Base-by-base conservation (phyloP, 1,140 invertebrate species). In the Drosophila bocki region DNA sequence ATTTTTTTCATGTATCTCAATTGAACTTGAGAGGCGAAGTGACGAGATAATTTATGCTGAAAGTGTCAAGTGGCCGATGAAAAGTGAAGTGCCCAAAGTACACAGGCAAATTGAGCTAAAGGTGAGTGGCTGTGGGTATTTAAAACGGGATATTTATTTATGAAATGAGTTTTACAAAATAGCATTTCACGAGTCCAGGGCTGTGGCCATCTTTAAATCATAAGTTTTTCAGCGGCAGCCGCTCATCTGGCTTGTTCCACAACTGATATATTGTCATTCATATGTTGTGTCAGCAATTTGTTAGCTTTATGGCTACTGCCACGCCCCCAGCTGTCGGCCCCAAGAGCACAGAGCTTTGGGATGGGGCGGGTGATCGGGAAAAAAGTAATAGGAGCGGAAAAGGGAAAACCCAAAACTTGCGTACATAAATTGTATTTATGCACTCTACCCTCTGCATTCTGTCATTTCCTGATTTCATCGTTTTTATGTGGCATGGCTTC, bases 271-370 rank as follows among this genome's bases (percentile, higher is more conserved):
- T 74, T 74, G 70, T 72, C 70, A 74, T 74, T 74, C 70, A 74
- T 74, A 74, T 74, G 70, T 72, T 74, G 70, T 74, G 70, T 74
- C 70, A 74, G 70, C 70, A 74, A 74, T 74, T 74, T 74, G 70
- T 74, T 74, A 74, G 70, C 68, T 74, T 74, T 74, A 74, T 74
- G 70, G 70, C 68, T 72, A 47, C 12, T 32, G 70, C 68, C 70
- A 74, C 70, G 70, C 70, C 70, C 70, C 67, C 68, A 60, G 70
- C 45, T 74, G 70, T 56, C 63, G 48, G 50, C n/a, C 62, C 68
- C 53, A 71, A 71, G 22, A 42, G 9, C 39, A 19, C 53, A 29
- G 26, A 29, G 22, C 4, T 13, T 6, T 7, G 50, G 6, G 3
- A 12, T 33, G 33, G 51, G 33, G 51, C 37, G 63, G 47, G 17